phyloP scores from a whole-genome alignment of 2,888 invertebrate genomes.

The Drosophila pseudotalamancana region DNA sequence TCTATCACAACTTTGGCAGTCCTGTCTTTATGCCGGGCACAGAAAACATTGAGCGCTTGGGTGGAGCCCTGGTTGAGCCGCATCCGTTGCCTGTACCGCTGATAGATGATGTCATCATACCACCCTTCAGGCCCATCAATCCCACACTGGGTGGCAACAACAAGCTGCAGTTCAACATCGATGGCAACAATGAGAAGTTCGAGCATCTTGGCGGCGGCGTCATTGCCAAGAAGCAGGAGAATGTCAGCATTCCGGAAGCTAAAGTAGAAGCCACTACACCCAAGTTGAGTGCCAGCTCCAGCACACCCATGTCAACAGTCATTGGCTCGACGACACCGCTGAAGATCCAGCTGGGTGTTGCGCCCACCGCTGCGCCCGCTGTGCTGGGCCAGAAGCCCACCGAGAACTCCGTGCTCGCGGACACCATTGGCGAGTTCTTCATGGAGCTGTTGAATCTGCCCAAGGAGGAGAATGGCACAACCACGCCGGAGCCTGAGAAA shows the following conservation, averaged over 20 bases:
- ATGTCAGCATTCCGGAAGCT: constrained; percentile 22
- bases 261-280: constrained; percentile 35
- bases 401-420: constrained; percentile 76
- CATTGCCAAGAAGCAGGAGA: constrained; percentile 83
- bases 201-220: constrained; percentile 84
- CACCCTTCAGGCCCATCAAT: constrained; percentile 81
- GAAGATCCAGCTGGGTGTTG: constrained; percentile 5
- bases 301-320: neutral
- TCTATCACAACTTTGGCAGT: constrained; percentile 88
- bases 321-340: constrained; percentile 18
- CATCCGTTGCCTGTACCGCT: constrained; percentile 88
- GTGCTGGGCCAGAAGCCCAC: constrained; percentile 34
- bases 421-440: constrained; percentile 82
- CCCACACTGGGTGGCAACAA: constrained; percentile 69
- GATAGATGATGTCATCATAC: constrained; percentile 82
- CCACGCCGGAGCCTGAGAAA: constrained; percentile 19
- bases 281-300: constrained; percentile 9
- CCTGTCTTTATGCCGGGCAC: constrained; percentile 87
- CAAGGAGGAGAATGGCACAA: constrained; percentile 64
- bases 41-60: constrained; percentile 87
- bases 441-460: constrained; percentile 82
- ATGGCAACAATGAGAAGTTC: constrained; percentile 77
- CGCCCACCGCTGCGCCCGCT: constrained; percentile 23
- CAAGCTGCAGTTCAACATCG: constrained; percentile 74
- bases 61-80: constrained; percentile 87